Conservation (phyloP, 2,797 vertebrate genomes). For the Anguilla marmorata region DNA sequence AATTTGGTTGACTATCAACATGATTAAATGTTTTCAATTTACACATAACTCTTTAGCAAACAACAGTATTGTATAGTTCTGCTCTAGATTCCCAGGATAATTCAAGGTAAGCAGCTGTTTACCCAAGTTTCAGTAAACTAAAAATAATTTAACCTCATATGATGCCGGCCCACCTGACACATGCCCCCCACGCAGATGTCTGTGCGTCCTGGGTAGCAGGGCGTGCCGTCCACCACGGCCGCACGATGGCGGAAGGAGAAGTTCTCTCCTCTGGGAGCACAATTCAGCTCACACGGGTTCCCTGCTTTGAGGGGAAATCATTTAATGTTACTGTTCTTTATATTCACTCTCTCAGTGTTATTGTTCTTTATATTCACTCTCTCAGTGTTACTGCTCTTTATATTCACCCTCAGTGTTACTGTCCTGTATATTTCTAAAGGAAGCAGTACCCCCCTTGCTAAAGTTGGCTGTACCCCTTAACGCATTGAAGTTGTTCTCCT, state of each 20-base stretch:
- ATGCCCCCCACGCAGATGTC: constrained; percentile 86
- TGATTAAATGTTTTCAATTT: too few relatives aligned
- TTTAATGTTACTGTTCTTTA: too few relatives aligned
- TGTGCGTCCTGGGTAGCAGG: constrained; percentile 79
- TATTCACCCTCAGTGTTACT: constrained; percentile 3
- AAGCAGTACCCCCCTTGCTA: background rate
- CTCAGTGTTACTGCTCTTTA: background rate
- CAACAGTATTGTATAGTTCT: too few relatives aligned
- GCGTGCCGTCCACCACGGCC: constrained; percentile 84
- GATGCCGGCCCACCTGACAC: constrained; percentile 75
- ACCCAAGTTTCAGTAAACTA: too few relatives aligned
- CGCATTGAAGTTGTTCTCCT: background rate
- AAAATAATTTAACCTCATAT: too few relatives aligned
- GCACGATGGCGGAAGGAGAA: constrained; percentile 85
- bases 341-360: background rate
- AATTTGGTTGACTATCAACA: too few relatives aligned
- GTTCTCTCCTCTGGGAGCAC: constrained; percentile 86
- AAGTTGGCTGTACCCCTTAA: background rate
- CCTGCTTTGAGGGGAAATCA: constrained; percentile 61
- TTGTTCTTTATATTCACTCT: background rate
- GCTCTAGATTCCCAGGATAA: background rate
- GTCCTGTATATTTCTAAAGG: background rate
- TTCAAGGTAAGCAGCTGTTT: background rate
- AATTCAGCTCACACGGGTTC: constrained; percentile 89
- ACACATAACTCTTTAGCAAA: too few relatives aligned